Percentiles rank a stretch among this genome's conserved stretches.
Conservation (phyloP, 2,888 invertebrate genomes). For the Galeopsomyia nigrocyanea region DNA sequence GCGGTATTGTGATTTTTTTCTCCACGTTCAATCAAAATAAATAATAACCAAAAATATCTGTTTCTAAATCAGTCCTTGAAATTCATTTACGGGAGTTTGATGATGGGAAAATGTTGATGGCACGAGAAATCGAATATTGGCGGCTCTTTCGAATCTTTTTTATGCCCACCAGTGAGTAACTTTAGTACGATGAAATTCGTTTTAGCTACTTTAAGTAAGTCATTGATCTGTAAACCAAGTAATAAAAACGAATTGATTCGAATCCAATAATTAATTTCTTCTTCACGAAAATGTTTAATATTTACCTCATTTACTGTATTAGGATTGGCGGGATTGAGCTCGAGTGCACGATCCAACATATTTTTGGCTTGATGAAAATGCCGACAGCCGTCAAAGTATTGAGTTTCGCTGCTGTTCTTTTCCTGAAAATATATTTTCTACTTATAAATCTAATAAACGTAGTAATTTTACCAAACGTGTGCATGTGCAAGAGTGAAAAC, state of each 20-base stretch:
- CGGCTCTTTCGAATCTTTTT: constrained; percentile 85
- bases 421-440: constrained; percentile 54
- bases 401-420: constrained; percentile 61
- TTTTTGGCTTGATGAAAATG: constrained; percentile 93
- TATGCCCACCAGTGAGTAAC: constrained; percentile 92
- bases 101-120: constrained; percentile 92
- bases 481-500: constrained; percentile 41
- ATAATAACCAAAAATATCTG: constrained; percentile 58
- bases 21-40: constrained; percentile 70
- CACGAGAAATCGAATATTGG: constrained; percentile 93
- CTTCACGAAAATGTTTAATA: background rate
- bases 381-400: constrained; percentile 87
- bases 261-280: background rate
- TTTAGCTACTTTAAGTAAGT: constrained; percentile 91
- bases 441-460: background rate
- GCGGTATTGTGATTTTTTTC: constrained; percentile 3
- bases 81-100: constrained; percentile 77
- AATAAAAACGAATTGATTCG: background rate
- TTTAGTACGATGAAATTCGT: constrained; percentile 97
- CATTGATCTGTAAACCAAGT: constrained; percentile 75
- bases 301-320: constrained; percentile 65
- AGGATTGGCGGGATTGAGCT: constrained; percentile 78
- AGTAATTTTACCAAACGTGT: too few species aligned
- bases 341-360: constrained; percentile 85
- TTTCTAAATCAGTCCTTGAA: constrained; percentile 69